Evolutionary conservation across 2,888 invertebrate species (phyloP).

Genomic region (Kryphioiulus occultus): DNA sequence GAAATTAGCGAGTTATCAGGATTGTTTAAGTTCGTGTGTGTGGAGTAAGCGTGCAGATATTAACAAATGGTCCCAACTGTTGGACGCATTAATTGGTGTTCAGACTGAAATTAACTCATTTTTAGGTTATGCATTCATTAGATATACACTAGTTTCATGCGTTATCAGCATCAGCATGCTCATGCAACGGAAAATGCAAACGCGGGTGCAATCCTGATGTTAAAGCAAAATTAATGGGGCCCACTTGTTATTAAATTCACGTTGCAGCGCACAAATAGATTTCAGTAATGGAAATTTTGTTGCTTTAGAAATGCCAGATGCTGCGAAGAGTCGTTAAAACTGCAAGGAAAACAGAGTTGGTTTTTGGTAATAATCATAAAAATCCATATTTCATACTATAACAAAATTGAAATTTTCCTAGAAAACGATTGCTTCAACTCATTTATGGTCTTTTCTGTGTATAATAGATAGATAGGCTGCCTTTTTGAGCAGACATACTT

Average conservation of each 20-base stretch:
- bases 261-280: not conserved
- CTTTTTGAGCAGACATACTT: not conserved
- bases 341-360: not conserved
- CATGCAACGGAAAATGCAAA: not conserved
- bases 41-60: not conserved
- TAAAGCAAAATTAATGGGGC: not conserved
- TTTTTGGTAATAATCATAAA: conserved; percentile 8
- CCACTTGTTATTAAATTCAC: not conserved
- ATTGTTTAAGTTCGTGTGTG: not conserved
- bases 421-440: not conserved
- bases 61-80: not conserved
- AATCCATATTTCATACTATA: not conserved
- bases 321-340: not conserved
- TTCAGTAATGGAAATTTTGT: conserved; percentile 26
- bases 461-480: not conserved
- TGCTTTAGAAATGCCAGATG: conserved; percentile 26
- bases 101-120: not conserved
- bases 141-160: not conserved
- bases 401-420: not conserved
- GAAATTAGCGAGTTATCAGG: not conserved
- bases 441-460: not conserved
- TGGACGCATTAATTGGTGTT: not conserved
- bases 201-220: not conserved
- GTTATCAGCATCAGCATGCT: not conserved
- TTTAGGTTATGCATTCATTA: not conserved